Percentiles rank a stretch among this genome's conserved stretches.
Conservation (phyloP, 2,888 invertebrate species). For the Labia minor region DNA sequence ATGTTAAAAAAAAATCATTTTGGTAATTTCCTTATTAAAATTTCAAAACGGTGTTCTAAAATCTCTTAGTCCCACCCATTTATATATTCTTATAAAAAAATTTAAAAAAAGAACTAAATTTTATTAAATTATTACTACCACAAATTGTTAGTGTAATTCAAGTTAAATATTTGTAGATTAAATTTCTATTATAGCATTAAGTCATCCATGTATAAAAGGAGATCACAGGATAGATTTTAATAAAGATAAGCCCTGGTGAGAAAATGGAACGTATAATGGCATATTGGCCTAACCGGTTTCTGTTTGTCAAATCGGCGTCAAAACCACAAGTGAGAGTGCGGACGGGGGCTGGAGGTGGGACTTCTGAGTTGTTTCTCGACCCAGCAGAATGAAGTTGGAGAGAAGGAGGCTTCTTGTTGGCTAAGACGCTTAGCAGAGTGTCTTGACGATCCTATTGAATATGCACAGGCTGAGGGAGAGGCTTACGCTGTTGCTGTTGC, state of each 20-base stretch:
- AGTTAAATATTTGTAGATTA: too few relatives aligned
- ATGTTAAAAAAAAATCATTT: too few relatives aligned
- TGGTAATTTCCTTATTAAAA: too few relatives aligned
- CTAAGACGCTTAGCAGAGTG: slow-evolving; percentile 8
- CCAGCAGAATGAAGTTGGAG: neutral
- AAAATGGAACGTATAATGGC: neutral
- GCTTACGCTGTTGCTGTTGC: neutral
- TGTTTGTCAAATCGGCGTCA: neutral
- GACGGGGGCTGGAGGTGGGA: neutral
- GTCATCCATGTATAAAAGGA: too few relatives aligned
- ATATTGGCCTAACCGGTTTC: neutral
- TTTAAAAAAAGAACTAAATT: too few relatives aligned
- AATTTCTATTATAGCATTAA: too few relatives aligned
- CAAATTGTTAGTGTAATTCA: too few relatives aligned
- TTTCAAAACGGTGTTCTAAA: too few relatives aligned
- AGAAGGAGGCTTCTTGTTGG: neutral
- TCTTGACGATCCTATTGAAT: neutral
- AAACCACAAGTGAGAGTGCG: neutral
- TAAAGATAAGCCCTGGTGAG: neutral
- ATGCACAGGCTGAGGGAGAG: neutral
- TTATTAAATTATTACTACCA: too few relatives aligned
- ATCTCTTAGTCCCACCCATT: too few relatives aligned
- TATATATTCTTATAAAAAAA: too few relatives aligned
- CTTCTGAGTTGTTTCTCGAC: neutral
- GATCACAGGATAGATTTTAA: neutral